A percentile compares a stretch with the other conserved stretches of the same genome.
Conservation (phyloP, 2,888 invertebrate species). For the Eupithecia exiguata region DNA sequence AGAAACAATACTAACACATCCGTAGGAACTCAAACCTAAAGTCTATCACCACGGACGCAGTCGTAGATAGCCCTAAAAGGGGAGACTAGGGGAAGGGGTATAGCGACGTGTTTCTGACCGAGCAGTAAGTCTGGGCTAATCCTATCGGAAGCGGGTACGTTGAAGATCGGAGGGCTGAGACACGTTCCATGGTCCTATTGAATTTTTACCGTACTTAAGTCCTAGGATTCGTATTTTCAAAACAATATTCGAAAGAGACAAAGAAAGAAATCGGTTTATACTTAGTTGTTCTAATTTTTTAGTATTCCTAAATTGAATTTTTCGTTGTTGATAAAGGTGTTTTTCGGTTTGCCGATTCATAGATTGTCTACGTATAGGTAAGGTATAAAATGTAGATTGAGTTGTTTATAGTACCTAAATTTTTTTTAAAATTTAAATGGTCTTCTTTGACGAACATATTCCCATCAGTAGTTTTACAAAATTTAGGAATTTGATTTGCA, state of each 20-base stretch:
- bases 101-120: slow-evolving; percentile 81
- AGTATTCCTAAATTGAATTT: too few species aligned
- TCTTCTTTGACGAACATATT: too few species aligned
- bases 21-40: not conserved
- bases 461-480: too few species aligned
- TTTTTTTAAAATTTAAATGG: too few species aligned
- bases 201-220: not conserved
- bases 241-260: not conserved
- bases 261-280: too few species aligned
- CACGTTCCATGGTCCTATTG: slow-evolving; percentile 61
- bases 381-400: too few species aligned
- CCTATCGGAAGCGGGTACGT: slow-evolving; percentile 82
- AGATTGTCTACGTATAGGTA: too few species aligned
- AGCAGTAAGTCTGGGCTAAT: slow-evolving; percentile 84
- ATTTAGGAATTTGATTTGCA: too few species aligned
- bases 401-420: too few species aligned
- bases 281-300: too few species aligned
- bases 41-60: not conserved
- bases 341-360: too few species aligned
- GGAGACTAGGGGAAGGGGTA: slow-evolving; percentile 53
- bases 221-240: not conserved
- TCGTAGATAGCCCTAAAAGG: slow-evolving; percentile 20
- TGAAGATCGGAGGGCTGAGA: slow-evolving; percentile 76
- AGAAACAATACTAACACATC: not conserved
- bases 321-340: too few species aligned